Base-by-base conservation (phyloP, 2,797 vertebrate genomes). In the Peromyscus nudipes region DNA sequence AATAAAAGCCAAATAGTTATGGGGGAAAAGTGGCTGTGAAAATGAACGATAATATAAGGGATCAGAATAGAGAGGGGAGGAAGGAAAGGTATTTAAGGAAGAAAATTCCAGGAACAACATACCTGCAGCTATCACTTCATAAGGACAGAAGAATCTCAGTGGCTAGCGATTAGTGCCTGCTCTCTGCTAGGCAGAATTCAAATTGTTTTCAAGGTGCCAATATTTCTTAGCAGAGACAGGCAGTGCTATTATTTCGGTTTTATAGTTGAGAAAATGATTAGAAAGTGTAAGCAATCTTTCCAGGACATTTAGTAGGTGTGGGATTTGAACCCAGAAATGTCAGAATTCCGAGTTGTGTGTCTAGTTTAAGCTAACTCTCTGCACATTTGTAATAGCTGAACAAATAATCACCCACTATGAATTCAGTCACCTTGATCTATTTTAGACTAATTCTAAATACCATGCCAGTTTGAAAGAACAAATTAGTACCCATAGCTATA, bases 381-480 rank as follows among this genome's bases (percentile, higher is more conserved):
- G 43, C 34, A 76, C 60, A 67, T 87, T 69, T 84, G 34, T 62
- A 81, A 85, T 49, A 89, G 91, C 57, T 55, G 31, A 95, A 76
- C 55, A 89, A 87, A 55, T 57, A 95, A 92, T 64, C 25, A 83
- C 40, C 40, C 89, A 69, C 29, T 89, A 52, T 86, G 90, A 92
- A 88, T 88, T 71, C 62, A 82, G 88, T 82, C 64, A 69, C 4
- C 52, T 60, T 93, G 55, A 60, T 69, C 89, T 98, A 81, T 90
- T 97, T 97, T 95, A 97, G 92, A 92, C 34, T 43, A 94, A 92
- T 88, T 94, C 37, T 90, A 96, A 92, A 89, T 85, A 90, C 23
- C 43, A 37, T 85, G 40, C 67, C 89, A 93, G 37, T 85, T 90
- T 95, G 87, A 96, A 96, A 93, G 77, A 95, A 95, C 92, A 92